phyloP scores from a whole-genome alignment of 2,797 vertebrate genomes.

The Streptopelia turtur region DNA sequence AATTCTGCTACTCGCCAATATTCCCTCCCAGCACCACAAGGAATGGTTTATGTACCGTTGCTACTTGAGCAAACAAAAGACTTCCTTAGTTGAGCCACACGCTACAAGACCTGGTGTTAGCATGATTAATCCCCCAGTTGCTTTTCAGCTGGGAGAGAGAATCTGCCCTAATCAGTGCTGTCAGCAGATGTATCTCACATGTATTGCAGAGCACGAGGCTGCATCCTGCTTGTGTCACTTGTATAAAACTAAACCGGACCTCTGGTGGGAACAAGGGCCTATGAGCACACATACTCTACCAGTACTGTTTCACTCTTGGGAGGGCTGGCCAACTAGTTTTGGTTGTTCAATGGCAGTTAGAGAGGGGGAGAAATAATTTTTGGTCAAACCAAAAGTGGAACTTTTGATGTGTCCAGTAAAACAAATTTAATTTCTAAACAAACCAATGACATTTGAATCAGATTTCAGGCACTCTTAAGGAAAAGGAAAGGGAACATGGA shows the following conservation, averaged over 20 bases:
- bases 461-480: background rate
- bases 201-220: fast-evolving
- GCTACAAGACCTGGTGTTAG: background rate
- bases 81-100: background rate
- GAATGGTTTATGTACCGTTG: fast-evolving
- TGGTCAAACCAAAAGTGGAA: background rate
- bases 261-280: background rate
- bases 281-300: fast-evolving
- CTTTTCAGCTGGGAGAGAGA: background rate
- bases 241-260: background rate
- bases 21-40: fast-evolving
- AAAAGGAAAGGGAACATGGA: background rate
- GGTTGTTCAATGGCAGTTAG: background rate
- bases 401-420: background rate
- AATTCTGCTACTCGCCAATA: background rate
- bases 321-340: background rate
- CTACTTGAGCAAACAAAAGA: background rate
- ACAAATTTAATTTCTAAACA: background rate
- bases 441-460: background rate
- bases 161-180: background rate
- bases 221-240: background rate
- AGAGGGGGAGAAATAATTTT: fast-evolving
- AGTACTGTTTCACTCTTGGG: background rate
- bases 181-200: background rate
- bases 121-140: background rate